Evolutionary conservation across 2,888 invertebrate species (phyloP).

Genomic region (Euzophera pinguis): DNA sequence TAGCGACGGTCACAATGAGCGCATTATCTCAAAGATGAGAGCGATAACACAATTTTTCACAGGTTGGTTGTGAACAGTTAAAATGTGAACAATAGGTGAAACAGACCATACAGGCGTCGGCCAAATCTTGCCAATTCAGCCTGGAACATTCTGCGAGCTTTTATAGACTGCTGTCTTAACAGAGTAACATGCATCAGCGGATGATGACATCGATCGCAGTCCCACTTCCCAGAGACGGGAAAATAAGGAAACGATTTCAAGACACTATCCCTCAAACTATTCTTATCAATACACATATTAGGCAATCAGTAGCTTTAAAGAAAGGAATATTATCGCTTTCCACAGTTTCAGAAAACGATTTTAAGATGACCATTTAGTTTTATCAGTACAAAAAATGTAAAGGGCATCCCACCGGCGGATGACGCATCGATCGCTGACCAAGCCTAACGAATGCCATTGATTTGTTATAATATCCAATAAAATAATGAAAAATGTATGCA

Average conservation of each 20-base stretch:
- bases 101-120: conserved; percentile 42
- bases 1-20: conserved; percentile 48
- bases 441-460: conserved; percentile 78
- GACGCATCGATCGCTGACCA: conserved; percentile 82
- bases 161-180: conserved; percentile 39
- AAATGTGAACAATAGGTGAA: conserved; percentile 70
- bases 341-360: conserved; percentile 19
- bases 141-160: conserved; percentile 49
- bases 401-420: conserved; percentile 81
- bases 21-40: conserved; percentile 44
- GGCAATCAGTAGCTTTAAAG: conserved; percentile 22
- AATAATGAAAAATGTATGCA: conserved; percentile 43
- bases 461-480: conserved; percentile 47
- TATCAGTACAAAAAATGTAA: conserved; percentile 54
- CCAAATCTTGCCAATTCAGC: conserved; percentile 37
- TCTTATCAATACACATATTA: conserved; percentile 11
- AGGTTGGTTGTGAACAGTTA: conserved; percentile 41
- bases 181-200: conserved; percentile 66
- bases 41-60: conserved; percentile 46
- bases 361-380: conserved; percentile 30
- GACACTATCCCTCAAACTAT: conserved; percentile 28
- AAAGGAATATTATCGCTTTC: conserved; percentile 20
- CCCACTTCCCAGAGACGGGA: conserved; percentile 41
- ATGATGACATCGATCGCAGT: conserved; percentile 66
- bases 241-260: conserved; percentile 39